phyloP scores from a whole-genome alignment of 2,797 vertebrate genomes.

The Echeneis naucrates region DNA sequence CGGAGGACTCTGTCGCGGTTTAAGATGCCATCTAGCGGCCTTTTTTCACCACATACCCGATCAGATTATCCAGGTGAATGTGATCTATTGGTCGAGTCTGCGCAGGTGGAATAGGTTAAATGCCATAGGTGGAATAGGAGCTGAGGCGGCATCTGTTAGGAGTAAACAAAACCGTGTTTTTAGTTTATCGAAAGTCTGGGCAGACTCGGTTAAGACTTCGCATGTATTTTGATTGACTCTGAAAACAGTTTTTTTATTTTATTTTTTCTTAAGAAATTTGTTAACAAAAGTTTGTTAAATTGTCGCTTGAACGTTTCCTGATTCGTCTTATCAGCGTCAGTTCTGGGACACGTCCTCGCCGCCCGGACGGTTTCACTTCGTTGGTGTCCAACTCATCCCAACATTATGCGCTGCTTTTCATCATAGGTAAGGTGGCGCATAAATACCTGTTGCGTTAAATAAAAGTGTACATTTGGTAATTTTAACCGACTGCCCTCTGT shows the following conservation, averaged over 20 bases:
- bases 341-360: conserved; percentile 18
- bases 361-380: conserved; percentile 21
- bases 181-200: background rate
- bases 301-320: conserved; percentile 37
- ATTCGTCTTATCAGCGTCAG: conserved; percentile 40
- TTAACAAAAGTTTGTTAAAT: conserved; percentile 3
- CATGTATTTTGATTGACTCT: background rate
- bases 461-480: background rate
- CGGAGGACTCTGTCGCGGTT: conserved; percentile 11
- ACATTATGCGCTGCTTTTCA: conserved; percentile 7
- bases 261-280: background rate
- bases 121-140: conserved; percentile 29
- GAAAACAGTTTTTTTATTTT: too few relatives aligned
- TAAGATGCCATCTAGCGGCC: conserved; percentile 73
- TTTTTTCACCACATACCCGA: rapidly evolving
- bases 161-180: conserved; percentile 56
- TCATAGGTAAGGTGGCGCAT: conserved; percentile 13
- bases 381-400: conserved; percentile 9
- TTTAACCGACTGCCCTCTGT: conserved; percentile 12
- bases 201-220: background rate
- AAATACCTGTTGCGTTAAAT: background rate
- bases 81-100: conserved; percentile 76
- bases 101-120: too few relatives aligned
- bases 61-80: conserved; percentile 63
- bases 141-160: conserved; percentile 25